Evolutionary conservation across 2,797 vertebrate species (phyloP).

Genomic region (Numenius phaeopus): DNA sequence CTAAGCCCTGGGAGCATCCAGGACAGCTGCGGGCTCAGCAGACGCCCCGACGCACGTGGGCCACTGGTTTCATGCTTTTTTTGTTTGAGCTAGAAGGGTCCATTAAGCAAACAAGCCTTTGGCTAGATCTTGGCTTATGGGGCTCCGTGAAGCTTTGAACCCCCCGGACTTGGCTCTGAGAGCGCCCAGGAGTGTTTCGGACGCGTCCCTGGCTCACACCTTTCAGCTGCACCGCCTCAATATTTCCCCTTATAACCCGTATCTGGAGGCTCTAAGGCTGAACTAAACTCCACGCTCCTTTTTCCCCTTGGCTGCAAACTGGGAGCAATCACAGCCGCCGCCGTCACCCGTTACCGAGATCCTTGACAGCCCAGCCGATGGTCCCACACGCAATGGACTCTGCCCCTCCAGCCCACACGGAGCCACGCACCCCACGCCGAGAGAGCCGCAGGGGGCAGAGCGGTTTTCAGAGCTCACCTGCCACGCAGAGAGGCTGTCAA

Average conservation of each 20-base stretch:
- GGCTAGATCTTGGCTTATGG: not conserved
- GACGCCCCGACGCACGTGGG: rapidly evolving
- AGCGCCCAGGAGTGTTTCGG: not conserved
- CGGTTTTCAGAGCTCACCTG: not conserved
- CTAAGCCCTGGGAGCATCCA: not conserved
- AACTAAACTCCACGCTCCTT: not conserved
- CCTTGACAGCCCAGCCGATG: rapidly evolving
- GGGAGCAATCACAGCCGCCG: not conserved
- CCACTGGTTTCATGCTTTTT: not conserved
- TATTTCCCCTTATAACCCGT: not conserved
- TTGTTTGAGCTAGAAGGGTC: not conserved
- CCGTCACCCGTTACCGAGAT: rapidly evolving
- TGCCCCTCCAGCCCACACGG: not conserved
- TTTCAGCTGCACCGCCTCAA: not conserved
- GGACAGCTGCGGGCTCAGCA: not conserved
- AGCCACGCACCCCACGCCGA: rapidly evolving
- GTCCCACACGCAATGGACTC: rapidly evolving
- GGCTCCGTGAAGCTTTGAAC: not conserved
- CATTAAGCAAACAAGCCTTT: not conserved
- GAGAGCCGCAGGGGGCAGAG: not conserved
- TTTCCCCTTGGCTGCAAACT: not conserved
- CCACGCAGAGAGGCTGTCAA: not conserved
- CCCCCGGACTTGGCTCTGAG: not conserved
- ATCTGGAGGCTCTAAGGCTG: not conserved
- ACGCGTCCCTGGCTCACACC: not conserved